These are phyloP conservation scores for Spinibarbus caldwelli DNA, from an alignment of 2,797 vertebrate genomes.

Conservation along the genomic window DNA sequence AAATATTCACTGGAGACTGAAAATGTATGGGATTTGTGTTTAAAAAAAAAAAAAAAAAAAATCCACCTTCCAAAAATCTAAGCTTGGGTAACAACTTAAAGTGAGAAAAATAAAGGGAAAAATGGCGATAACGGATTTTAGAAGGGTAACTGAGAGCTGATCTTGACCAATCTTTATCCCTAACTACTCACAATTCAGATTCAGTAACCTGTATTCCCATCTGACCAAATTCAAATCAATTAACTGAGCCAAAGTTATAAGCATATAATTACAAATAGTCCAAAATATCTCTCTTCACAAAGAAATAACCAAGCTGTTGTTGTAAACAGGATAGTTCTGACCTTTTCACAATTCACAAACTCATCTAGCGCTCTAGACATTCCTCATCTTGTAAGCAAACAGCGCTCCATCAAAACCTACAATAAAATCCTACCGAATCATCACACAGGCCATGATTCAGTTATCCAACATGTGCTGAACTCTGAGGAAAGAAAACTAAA, in stretches of 20 bases:
- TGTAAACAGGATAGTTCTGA: not conserved
- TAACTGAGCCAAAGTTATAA: not conserved
- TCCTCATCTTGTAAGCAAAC: not conserved
- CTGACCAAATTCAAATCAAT: not conserved
- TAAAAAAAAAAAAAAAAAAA: not conserved
- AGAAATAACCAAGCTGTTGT: not conserved
- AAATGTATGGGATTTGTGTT: not conserved
- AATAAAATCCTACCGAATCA: conserved; percentile 28
- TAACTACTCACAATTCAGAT: not conserved
- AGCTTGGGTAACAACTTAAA: not conserved
- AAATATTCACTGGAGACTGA: not conserved
- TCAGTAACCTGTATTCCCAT: not conserved
- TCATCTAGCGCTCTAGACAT: not conserved
- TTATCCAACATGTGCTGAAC: not conserved
- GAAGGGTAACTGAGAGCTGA: not conserved
- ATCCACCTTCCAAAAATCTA: not conserved
- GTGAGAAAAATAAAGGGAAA: not conserved
- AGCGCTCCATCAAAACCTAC: not conserved
- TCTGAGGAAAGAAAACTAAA: conserved; percentile 11
- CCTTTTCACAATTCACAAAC: too few species aligned
- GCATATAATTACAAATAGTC: not conserved
- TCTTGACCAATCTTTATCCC: not conserved
- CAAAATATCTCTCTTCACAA: conserved; percentile 1
- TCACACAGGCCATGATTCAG: not conserved
- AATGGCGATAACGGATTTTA: not conserved